Conservation (phyloP, 2,888 invertebrate genomes). For the Stenodera caucasica region DNA sequence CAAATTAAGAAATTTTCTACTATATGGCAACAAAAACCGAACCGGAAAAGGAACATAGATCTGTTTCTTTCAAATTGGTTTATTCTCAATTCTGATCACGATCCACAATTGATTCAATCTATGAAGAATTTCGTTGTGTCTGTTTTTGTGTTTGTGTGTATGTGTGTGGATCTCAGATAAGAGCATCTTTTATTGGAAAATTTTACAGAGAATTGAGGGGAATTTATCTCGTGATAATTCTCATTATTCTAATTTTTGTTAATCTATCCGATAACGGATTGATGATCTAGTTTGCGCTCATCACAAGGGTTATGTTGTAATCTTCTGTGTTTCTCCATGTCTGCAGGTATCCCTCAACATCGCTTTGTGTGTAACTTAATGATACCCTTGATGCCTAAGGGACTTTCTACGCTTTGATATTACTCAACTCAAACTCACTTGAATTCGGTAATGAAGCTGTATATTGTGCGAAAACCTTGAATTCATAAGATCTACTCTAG, state of each 20-base stretch:
- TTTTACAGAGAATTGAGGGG: neutral
- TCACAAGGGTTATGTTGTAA: slow-evolving; percentile 10
- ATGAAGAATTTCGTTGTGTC: slow-evolving; percentile 30
- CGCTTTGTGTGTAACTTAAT: neutral
- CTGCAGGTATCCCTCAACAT: neutral
- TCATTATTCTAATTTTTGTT: no score
- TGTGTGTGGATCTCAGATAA: neutral
- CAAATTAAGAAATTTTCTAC: neutral
- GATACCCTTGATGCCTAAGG: neutral
- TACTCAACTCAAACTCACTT: neutral
- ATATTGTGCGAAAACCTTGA: neutral
- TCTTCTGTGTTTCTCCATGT: neutral
- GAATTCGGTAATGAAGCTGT: neutral
- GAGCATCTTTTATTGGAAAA: neutral
- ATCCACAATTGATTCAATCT: slow-evolving; percentile 33
- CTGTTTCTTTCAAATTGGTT: no score
- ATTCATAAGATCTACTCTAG: neutral
- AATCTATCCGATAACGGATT: no score
- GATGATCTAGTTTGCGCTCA: no score
- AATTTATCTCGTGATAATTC: no score
- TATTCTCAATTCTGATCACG: slow-evolving; percentile 30
- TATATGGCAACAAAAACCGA: no score
- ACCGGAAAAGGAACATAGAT: no score
- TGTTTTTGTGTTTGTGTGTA: slow-evolving; percentile 14
- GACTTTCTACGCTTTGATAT: neutral